Evolutionary conservation across 2,113 vertebrate species (phyloP), one percentile per base, ranked within the genome.

Genomic region (Gallinago media): DNA sequence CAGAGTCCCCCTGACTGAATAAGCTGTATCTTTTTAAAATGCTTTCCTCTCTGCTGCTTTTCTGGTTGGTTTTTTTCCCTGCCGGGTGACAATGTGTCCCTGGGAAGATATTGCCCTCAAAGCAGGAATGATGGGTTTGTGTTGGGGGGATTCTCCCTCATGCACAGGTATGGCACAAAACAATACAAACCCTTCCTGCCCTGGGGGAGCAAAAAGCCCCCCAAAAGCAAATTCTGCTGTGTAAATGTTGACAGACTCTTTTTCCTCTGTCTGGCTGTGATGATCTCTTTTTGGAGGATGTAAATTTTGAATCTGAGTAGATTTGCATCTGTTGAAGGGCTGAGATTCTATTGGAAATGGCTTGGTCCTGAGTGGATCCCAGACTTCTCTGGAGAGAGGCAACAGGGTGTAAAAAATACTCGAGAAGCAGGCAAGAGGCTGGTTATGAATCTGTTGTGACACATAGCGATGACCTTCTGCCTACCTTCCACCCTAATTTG

Each of bases 111-210:
- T 1, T 36, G 31, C 20, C 5, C 49, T 67, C 71, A 11, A 22
- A 62, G 71, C 11, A 20, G 49, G 1, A 77, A 66, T 0, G 2
- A 55, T 1, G 6, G 25, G 2, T 38, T 12, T 72, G 34, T 3
- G 27, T 47, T 2, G 31, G 3, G 25, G 34, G 67, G 29, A 47
- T 4, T 5, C 31, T 13, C 67, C 31, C 26, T 68, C 6, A 12
- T 20, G 80, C 62, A 32, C 56, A 67, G 47, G 7, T 27, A 22
- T 31, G 55, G 25, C 71, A 55, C 2, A 0, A 26, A 95, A 25
- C 58, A 61, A 40, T 40, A 42, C 80, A 88, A 25, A 19, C 38
- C 38, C 38, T 47, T 38, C 75, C 49, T 13, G 18, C 32, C 32
- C 34, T 1, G 0, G 15, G 46, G 47, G 29, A 62, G n/a, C 1